A percentile compares a stretch with the other conserved stretches of the same genome.
These are phyloP conservation scores for Periphyllus acericola DNA, from an alignment of 2,888 invertebrate genomes.

Conservation along the genomic window DNA sequence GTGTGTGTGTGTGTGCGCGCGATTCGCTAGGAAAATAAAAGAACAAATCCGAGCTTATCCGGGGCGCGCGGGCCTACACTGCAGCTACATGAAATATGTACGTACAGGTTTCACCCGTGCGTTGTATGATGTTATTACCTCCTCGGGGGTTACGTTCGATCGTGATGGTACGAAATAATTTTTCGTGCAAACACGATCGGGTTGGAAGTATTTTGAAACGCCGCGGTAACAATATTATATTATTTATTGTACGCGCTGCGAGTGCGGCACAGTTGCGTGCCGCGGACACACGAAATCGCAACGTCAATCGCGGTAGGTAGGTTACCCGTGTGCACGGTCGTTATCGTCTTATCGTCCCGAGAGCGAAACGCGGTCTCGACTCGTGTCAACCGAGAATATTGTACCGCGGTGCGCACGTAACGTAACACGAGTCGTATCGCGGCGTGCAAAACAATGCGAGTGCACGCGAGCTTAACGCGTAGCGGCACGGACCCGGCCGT, in stretches of 20 bases:
- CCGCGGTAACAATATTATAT: background rate
- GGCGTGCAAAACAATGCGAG: too few relatives aligned
- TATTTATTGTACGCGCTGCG: background rate
- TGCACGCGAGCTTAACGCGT: too few relatives aligned
- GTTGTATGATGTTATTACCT: background rate
- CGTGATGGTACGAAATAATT: slow-evolving; percentile 34
- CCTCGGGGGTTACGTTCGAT: slow-evolving; percentile 31
- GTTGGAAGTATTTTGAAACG: slow-evolving; percentile 1
- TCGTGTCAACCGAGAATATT: background rate
- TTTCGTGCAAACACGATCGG: slow-evolving; percentile 51
- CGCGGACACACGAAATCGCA: slow-evolving; percentile 39
- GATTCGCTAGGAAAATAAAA: background rate
- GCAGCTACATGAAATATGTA: background rate
- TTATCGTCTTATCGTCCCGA: slow-evolving; percentile 13
- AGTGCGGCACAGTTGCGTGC: too few relatives aligned
- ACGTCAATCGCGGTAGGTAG: background rate
- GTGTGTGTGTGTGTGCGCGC: background rate
- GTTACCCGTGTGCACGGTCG: background rate
- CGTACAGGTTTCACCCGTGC: too few relatives aligned
- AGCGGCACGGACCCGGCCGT: too few relatives aligned
- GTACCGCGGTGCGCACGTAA: too few relatives aligned
- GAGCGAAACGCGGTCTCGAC: background rate
- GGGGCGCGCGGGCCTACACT: background rate
- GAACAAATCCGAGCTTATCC: background rate
- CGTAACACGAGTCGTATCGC: too few relatives aligned